A percentile compares a stretch with the other conserved stretches of the same genome.
Conservation (phyloP, 1,140 invertebrate genomes). For the Nebria ingens region DNA sequence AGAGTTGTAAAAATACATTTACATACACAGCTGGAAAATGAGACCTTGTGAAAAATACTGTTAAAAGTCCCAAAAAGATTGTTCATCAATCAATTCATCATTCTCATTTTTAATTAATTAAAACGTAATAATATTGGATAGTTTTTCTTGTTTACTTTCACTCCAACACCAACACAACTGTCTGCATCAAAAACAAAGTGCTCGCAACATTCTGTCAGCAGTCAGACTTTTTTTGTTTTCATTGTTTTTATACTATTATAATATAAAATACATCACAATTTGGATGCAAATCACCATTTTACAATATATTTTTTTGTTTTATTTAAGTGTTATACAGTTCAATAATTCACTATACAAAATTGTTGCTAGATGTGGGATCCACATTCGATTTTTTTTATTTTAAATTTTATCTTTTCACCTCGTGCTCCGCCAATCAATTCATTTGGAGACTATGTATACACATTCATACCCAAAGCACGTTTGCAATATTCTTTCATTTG, state of each 20-base stretch:
- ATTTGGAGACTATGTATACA: too few relatives aligned
- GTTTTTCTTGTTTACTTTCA: slow-evolving; percentile 28
- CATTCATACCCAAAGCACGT: too few relatives aligned
- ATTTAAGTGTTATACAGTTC: slow-evolving; percentile 6
- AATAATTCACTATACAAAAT: slow-evolving; percentile 30
- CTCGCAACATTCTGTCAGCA: slow-evolving; percentile 14
- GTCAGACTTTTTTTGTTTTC: slow-evolving; percentile 21
- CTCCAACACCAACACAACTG: slow-evolving; percentile 31
- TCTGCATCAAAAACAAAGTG: slow-evolving; percentile 17
- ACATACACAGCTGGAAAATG: slow-evolving; percentile 24
- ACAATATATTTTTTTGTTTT: slow-evolving; percentile 17
- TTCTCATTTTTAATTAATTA: too few relatives aligned
- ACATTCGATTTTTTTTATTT: too few relatives aligned
- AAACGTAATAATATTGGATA: too few relatives aligned
- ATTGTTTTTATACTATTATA: too few relatives aligned
- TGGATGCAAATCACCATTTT: slow-evolving; percentile 20
- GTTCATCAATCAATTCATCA: too few relatives aligned
- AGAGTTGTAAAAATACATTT: slow-evolving; percentile 32
- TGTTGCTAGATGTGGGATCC: slow-evolving; percentile 23
- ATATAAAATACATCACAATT: slow-evolving; percentile 26
- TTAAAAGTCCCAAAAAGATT: slow-evolving; percentile 19
- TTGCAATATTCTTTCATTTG: too few relatives aligned
- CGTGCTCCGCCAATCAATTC: too few relatives aligned
- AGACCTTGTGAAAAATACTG: slow-evolving; percentile 27
- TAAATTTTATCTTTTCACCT: too few relatives aligned